Evolutionary conservation across 2,888 invertebrate genomes (phyloP).

Genomic region (Panopea generosa): DNA sequence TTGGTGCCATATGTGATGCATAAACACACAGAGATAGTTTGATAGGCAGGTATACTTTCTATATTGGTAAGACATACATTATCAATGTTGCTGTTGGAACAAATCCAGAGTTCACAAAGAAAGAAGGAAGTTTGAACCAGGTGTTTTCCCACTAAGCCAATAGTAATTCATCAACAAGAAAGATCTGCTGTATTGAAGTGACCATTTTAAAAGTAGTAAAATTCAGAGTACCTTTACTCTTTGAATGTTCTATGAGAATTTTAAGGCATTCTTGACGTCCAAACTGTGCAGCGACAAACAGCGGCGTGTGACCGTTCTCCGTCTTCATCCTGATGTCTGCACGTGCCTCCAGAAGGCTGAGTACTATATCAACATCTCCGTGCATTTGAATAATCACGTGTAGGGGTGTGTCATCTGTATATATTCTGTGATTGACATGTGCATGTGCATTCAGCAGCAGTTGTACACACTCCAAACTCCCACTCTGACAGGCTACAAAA

Average conservation of each 20-base stretch:
- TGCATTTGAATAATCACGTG: conserved; percentile 74
- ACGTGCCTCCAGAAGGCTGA: conserved; percentile 70
- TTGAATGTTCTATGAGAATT: conserved; percentile 75
- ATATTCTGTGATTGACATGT: conserved; percentile 74
- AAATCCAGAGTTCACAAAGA: too few species aligned
- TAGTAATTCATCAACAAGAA: too few species aligned
- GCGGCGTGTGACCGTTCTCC: conserved; percentile 80
- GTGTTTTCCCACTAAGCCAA: too few species aligned
- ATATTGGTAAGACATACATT: too few species aligned
- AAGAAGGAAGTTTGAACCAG: too few species aligned
- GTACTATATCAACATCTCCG: conserved; percentile 64
- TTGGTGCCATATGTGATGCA: too few species aligned
- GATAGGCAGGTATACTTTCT: too few species aligned
- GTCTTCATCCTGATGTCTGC: conserved; percentile 72
- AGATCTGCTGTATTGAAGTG: too few species aligned
- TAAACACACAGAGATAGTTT: too few species aligned
- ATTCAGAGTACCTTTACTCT: conserved; percentile 69
- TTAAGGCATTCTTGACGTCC: conserved; percentile 79
- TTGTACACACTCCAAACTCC: conserved; percentile 70
- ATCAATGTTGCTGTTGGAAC: too few species aligned
- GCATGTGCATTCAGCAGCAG: conserved; percentile 75
- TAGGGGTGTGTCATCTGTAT: conserved; percentile 77
- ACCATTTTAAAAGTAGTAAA: too few species aligned
- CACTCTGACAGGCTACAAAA: conserved; percentile 70
- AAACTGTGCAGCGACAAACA: conserved; percentile 83